Evolutionary conservation across 2,888 invertebrate genomes (phyloP), one percentile per base, ranked within the genome.

Genomic region (Meteorus colon): DNA sequence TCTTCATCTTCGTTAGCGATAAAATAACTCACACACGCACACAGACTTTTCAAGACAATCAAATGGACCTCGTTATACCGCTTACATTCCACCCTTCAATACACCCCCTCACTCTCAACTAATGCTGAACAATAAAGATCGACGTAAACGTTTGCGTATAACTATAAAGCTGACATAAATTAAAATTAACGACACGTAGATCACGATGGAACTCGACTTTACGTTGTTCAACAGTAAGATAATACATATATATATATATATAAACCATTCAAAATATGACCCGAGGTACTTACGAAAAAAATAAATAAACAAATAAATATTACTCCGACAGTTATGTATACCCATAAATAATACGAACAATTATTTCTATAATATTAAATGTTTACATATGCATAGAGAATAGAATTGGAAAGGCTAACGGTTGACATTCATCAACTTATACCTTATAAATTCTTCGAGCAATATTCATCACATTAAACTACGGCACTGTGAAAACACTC

Each of bases 181-280:
- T 84, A 81, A 73, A 80, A 82, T 84, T 84, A 84, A 85, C 82
- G 84, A 85, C 79, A 80, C 82, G 81, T 81, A 81, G 80, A 82
- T 78, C 81, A 80, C 81, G 80, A 80, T 80, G 79, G 79, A 29
- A 27, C 31, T 62, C 29, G 62, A 27, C 29, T 62, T 14, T 4
- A 31, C 14, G 31, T 62, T 14, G 31, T 62, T 62, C 31, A 31
- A 19, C 55, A 24, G 24, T 24, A 19, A 55, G 55, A 55, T 19
- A 8, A 4, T 24, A 55, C 19, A 41, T 41, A 34, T 34, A 34
- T 34, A 34, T 34, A 34, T 34, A 55, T 55, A 41, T 41, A 6
- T 48, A 55, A 62, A 31, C 12, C 62, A 27, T 62, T 62, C 4
- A 27, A 31, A 62, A 62, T 62, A 62, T 62, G 62, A 29, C 62